These are phyloP conservation scores for Drosophila algonquin DNA, from an alignment of 2,888 invertebrate species.

Conservation along the genomic window DNA sequence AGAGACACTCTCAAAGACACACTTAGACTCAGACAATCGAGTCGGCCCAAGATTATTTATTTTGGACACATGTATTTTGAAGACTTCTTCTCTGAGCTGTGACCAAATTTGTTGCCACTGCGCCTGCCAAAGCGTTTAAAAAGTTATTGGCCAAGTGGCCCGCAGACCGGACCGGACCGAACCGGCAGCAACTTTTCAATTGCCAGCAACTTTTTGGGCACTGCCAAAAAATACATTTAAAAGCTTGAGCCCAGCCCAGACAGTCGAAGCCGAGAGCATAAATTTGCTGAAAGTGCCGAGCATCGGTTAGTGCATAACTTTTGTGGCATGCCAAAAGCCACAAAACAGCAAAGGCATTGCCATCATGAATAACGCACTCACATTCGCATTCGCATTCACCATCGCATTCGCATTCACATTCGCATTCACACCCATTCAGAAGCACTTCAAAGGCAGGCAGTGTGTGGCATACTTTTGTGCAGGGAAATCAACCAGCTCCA, in stretches of 20 bases:
- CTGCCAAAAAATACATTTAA: conserved; percentile 61
- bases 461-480: conserved; percentile 69
- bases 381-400: conserved; percentile 10
- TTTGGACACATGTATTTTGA: conserved; percentile 76
- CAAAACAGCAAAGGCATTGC: conserved; percentile 74
- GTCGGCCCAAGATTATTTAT: conserved; percentile 67
- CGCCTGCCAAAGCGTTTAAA: conserved; percentile 69
- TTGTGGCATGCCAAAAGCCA: conserved; percentile 77
- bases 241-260: conserved; percentile 15
- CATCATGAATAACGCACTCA: conserved; percentile 65
- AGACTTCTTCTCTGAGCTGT: conserved; percentile 47
- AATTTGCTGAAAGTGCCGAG: conserved; percentile 70
- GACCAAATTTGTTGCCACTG: conserved; percentile 55
- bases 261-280: conserved; percentile 53
- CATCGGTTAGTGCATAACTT: conserved; percentile 75
- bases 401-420: conserved; percentile 12
- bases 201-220: conserved; percentile 37
- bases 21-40: conserved; percentile 10
- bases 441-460: conserved; percentile 73
- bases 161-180: conserved; percentile 1
- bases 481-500: conserved; percentile 20
- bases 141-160: conserved; percentile 73
- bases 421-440: conserved; percentile 13
- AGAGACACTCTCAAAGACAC: not conserved
- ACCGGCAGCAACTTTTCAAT: conserved; percentile 65